These are phyloP conservation scores for Pseudopipra pipra DNA, from an alignment of 2,113 vertebrate species.

Conservation along the genomic window DNA sequence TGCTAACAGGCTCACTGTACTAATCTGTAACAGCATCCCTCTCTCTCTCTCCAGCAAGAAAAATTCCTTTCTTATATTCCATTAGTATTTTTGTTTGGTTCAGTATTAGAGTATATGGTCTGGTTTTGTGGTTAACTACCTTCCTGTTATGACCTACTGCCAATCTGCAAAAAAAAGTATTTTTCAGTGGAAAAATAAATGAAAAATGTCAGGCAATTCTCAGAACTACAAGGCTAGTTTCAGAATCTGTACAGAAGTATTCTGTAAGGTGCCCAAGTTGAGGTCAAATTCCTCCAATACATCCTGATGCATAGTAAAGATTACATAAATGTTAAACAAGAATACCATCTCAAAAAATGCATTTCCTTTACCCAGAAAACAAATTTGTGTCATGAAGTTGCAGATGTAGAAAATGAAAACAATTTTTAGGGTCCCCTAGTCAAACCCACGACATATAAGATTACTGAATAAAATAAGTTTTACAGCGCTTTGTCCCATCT, in stretches of 20 bases:
- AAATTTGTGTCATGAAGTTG: neutral
- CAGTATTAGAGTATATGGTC: neutral
- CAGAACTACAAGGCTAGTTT: neutral
- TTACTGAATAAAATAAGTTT: neutral
- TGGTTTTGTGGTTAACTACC: neutral
- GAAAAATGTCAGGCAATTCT: neutral
- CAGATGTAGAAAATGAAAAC: slow-evolving; percentile 13
- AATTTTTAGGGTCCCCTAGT: neutral
- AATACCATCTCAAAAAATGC: slow-evolving; percentile 15
- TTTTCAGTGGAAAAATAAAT: neutral
- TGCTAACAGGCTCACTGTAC: neutral
- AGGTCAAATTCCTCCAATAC: neutral
- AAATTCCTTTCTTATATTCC: neutral
- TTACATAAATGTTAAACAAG: slow-evolving; percentile 19
- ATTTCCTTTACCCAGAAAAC: neutral
- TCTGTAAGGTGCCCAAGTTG: neutral
- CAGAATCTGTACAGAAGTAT: neutral
- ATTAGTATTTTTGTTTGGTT: neutral
- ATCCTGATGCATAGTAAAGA: neutral
- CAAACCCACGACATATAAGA: neutral
- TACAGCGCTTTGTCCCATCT: neutral
- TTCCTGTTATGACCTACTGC: neutral
- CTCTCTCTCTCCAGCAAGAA: neutral
- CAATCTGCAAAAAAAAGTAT: neutral
- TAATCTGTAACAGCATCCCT: neutral